Base-by-base conservation (phyloP, 53 echinoderm and acorn worm species). In the Luidia sarsii region DNA sequence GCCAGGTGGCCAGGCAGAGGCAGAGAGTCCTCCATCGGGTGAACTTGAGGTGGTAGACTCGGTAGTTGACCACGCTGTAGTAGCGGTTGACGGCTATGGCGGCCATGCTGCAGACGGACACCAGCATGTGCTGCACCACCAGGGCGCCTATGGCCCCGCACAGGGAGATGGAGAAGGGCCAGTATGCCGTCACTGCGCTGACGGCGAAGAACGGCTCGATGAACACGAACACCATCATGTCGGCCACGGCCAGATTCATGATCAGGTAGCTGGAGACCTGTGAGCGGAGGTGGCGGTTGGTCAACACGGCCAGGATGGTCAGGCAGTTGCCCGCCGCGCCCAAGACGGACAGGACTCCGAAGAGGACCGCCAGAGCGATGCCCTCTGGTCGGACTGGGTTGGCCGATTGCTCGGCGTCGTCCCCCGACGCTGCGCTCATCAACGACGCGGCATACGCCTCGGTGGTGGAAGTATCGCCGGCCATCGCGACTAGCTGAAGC, bases 311-410 rank as follows among this genome's bases (percentile, higher is more conserved):
- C 6, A 72, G 29, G 24, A 72, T 57, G 11, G 72, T 72, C 72
- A 72, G 38, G 24, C 54, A 37, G 72, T 72, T 72, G 15, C 72
- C 72, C 36, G 15, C 72, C 55, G 72, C 72, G 5, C 72, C 72
- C 38, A 72, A 72, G 29, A 72, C 1, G 37, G 72, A 72, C 24
- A 56, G 13, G 32, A 38, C 10, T 11, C 72, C 55, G 5, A 72
- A 50, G 15, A 35, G 16, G 55, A 23, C 57, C 10, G 39, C 72
- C 5, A 72, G 10, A 7, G 39, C 28, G 4, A 72, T 39, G 32
- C n/a, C 32, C 30, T 1, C 14, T 3, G 22, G 22, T 3, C 22
- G 8, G 14, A 15, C 59, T 8, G 16, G 59, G n/a, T n/a, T n/a
- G n/a, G n/a, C n/a, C n/a, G n/a, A n/a, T n/a, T n/a, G n/a, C n/a